Evolutionary conservation across 2,113 vertebrate genomes (phyloP), one percentile per base, ranked within the genome.

Genomic region (Carettochelys insculpta): DNA sequence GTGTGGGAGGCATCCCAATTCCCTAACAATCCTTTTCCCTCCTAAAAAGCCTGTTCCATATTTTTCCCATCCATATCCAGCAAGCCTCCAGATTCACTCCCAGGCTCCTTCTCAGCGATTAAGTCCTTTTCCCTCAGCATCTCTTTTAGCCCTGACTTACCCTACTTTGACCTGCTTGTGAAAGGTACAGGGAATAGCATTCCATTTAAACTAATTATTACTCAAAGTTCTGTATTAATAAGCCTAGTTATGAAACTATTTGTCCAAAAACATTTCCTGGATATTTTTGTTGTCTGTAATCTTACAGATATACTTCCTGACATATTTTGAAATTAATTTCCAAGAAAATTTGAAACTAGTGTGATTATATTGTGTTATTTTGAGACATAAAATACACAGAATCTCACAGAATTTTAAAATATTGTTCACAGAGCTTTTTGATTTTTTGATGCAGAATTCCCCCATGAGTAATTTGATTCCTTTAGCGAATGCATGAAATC

Each of bases 401-500:
- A n/a, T 65, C 8, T 65, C n/a, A 16, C 8, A 65, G 8, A 38
- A 68, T 68, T 68, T 68, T 11, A 68, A 68, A 68, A 68, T 38
- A 68, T 11, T 68, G 9, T 38, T 34, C 3, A 20, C n/a, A 38
- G 16, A 38, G 31, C n/a, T n/a, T 65, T 65, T n/a, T 56, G 5
- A 12, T 56, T 38, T 65, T 38, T 68, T 20, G 8, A 27, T 27
- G 11, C 61, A 68, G n/a, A 38, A 38, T 68, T 68, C 61, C 9
- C 4, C 86, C 73, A 87, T 89, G 43, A 82, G 10, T 94, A 80
- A 92, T 76, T 29, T 80, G 52, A n/a, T 90, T 50, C 71, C 80
- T 92, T 96, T 93, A 89, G 77, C 87, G 93, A 94, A 83, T 80
- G 34, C 87, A 84, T 52, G 88, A 96, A 95, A 86, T 86, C 71